A percentile compares a stretch with the other conserved stretches of the same genome.
These are phyloP conservation scores for Eufriesea mexicana DNA, from an alignment of 1,140 invertebrate genomes.

Conservation along the genomic window DNA sequence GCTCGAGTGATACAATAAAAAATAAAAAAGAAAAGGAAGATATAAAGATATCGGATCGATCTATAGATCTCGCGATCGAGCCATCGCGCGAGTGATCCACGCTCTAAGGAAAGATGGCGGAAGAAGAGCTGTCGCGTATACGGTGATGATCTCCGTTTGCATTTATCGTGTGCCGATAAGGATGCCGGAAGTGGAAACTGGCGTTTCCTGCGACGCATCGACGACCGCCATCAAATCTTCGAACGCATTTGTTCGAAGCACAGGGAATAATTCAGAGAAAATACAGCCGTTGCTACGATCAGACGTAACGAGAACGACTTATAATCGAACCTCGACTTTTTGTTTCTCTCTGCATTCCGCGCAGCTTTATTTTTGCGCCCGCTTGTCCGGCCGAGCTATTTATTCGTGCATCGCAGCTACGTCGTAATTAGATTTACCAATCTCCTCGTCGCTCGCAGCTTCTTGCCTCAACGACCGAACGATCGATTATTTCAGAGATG, in stretches of 20 bases:
- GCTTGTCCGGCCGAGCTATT: conserved; percentile 27
- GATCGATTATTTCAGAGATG: not conserved
- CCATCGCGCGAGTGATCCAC: no score
- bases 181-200: conserved; percentile 15
- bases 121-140: no score
- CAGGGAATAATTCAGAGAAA: not conserved
- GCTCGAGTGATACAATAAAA: no score
- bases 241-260: no score
- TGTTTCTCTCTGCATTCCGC: not conserved
- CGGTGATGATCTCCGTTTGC: not conserved
- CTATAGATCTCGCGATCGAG: no score
- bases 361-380: conserved; percentile 9
- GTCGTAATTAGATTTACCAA: conserved; percentile 40
- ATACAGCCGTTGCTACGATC: not conserved
- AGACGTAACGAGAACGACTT: not conserved
- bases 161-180: conserved; percentile 30
- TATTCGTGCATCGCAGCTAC: conserved; percentile 20
- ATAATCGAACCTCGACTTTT: not conserved
- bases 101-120: no score
- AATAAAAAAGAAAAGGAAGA: no score
- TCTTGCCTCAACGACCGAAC: not conserved
- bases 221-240: not conserved
- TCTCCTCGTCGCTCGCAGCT: not conserved
- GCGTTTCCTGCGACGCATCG: conserved; percentile 7
- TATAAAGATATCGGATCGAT: no score